phyloP scores from a whole-genome alignment of 2,888 invertebrate genomes.

The Matsumyia berberina region DNA sequence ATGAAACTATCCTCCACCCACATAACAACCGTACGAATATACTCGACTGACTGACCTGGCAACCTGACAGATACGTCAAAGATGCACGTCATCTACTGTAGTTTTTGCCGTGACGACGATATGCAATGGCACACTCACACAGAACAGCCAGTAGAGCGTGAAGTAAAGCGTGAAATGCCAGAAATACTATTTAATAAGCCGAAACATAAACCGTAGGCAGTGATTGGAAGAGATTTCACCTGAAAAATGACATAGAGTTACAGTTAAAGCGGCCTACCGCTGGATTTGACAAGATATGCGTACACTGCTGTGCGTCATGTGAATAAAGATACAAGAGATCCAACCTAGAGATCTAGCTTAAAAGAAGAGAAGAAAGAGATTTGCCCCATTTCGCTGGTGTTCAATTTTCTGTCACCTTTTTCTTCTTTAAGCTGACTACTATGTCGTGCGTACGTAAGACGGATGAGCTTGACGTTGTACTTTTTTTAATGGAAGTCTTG shows the following conservation, averaged over 20 bases:
- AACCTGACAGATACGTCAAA: conserved; percentile 60
- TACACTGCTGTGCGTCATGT: conserved; percentile 28
- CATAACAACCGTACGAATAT: conserved; percentile 22
- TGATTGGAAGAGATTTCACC: conserved; percentile 73
- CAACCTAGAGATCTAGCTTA: too few relatives aligned
- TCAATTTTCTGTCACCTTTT: conserved; percentile 7
- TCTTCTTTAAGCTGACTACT: not conserved
- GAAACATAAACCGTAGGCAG: conserved; percentile 72
- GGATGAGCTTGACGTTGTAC: conserved; percentile 37
- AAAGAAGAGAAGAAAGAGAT: conserved; percentile 15
- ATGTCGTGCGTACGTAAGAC: conserved; percentile 34
- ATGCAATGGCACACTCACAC: conserved; percentile 38
- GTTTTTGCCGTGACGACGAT: conserved; percentile 47
- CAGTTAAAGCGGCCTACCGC: conserved; percentile 55
- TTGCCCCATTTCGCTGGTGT: conserved; percentile 38
- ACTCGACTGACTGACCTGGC: conserved; percentile 32
- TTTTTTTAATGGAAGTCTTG: conserved; percentile 27
- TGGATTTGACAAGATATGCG: conserved; percentile 47
- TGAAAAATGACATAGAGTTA: conserved; percentile 31
- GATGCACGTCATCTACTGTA: conserved; percentile 64
- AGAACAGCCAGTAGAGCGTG: conserved; percentile 55
- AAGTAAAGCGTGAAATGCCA: conserved; percentile 62
- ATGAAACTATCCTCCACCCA: conserved; percentile 63
- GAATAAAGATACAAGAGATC: conserved; percentile 5
- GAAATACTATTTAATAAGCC: conserved; percentile 61